These are phyloP conservation scores for Ichneumoninae sp. DNA, from an alignment of 2,888 invertebrate species.

Conservation along the genomic window DNA sequence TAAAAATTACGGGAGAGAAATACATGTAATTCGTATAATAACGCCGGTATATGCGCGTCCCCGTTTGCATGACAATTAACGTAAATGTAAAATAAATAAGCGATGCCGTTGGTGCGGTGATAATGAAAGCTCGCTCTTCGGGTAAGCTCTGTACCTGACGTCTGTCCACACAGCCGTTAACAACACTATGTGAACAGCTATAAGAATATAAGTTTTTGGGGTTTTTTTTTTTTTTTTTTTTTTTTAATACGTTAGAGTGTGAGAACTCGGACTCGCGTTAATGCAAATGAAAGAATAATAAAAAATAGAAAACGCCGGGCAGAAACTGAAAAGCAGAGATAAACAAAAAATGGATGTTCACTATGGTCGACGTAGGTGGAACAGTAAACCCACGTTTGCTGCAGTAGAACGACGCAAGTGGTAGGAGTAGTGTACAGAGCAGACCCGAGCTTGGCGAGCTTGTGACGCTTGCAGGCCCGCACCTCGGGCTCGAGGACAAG, in stretches of 20 bases:
- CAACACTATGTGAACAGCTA: conserved; percentile 36
- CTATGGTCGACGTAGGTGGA: conserved; percentile 48
- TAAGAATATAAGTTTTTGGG: conserved; percentile 26
- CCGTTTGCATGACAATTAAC: conserved; percentile 50
- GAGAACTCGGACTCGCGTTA: conserved; percentile 17
- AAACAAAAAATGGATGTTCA: conserved; percentile 32
- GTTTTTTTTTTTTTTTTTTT: neutral
- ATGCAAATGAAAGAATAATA: conserved; percentile 36
- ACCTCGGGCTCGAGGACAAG: conserved; percentile 84
- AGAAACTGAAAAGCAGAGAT: conserved; percentile 39
- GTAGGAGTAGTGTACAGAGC: conserved; percentile 80
- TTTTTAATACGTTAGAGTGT: conserved; percentile 22
- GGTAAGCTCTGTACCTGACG: conserved; percentile 83
- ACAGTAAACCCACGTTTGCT: conserved; percentile 59
- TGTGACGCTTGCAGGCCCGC: conserved; percentile 77
- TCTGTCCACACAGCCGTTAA: conserved; percentile 54
- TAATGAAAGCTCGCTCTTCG: conserved; percentile 77
- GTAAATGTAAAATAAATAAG: conserved; percentile 81
- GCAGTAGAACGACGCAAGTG: conserved; percentile 28
- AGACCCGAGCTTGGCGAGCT: conserved; percentile 81
- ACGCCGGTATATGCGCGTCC: conserved; percentile 34
- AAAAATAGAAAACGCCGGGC: conserved; percentile 45
- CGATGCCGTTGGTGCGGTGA: conserved; percentile 81
- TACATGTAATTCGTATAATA: conserved; percentile 34
- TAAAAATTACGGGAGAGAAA: conserved; percentile 14